Conservation (phyloP, 1,140 invertebrate species). For the Lordiphosa clarofinis region DNA sequence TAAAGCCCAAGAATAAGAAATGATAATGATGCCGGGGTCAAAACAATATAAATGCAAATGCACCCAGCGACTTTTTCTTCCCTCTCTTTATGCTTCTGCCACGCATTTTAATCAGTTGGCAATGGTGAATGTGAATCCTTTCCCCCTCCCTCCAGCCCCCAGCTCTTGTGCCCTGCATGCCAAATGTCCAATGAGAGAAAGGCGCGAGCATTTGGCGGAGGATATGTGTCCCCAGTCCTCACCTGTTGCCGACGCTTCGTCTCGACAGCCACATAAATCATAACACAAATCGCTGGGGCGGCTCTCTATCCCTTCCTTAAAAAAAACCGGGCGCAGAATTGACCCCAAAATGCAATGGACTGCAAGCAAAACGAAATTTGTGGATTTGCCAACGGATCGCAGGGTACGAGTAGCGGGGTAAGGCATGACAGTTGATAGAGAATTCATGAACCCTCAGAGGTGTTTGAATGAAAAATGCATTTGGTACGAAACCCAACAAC, state of each 20-base stretch:
- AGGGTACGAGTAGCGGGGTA: no score
- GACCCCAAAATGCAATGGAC: no score
- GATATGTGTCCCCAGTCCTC: constrained; percentile 3
- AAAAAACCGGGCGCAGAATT: no score
- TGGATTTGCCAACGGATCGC: no score
- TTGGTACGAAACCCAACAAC: no score
- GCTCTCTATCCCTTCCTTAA: not conserved
- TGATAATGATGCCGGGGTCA: constrained; percentile 70
- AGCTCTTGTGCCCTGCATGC: constrained; percentile 43
- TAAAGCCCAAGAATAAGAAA: constrained; percentile 27
- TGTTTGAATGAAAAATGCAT: no score
- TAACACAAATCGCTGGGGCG: constrained; percentile 25
- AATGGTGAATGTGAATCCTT: no score
- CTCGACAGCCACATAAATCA: constrained; percentile 42
- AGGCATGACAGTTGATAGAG: no score
- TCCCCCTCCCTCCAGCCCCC: no score
- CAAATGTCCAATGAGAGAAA: constrained; percentile 42
- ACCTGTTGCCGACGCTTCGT: constrained; percentile 26
- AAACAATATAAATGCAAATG: constrained; percentile 79
- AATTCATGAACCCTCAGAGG: no score
- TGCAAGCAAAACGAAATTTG: not conserved
- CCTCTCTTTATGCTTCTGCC: constrained; percentile 41
- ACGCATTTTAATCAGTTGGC: constrained; percentile 71
- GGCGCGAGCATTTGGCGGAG: constrained; percentile 1
- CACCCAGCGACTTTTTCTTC: constrained; percentile 30